Base-by-base conservation (phyloP, 2,888 invertebrate species). In the Eupithecia vulgata region DNA sequence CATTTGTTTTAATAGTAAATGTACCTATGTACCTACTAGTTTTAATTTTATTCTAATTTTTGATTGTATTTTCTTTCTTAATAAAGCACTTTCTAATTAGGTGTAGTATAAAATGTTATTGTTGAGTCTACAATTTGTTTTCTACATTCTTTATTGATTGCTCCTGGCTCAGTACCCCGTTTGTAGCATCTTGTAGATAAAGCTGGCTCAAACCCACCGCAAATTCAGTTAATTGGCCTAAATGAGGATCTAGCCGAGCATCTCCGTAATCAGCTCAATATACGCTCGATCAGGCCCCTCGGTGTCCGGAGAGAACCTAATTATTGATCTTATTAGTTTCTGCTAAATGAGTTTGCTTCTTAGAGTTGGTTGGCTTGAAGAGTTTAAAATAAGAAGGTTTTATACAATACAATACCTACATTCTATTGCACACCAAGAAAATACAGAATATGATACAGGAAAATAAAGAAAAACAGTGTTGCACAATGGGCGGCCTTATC, bases 201-300 rank as follows among this genome's bases (percentile, higher is more conserved):
- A 52, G 52, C 52, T 5, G 5, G 12, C 52, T 25, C 61, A 61
- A 59, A 34, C 30, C 61, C 7, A 34, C 34, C 34, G 34, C 17
- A 34, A 61, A 30, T 61, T 34, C 57, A 57, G 25, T 12, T 57
- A 57, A 57, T 57, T 57, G 57, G 5, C 57, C 25, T 57, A 25
- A 52, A 34, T 57, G 48, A 37, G 52, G 21, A n/a, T 34, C 42
- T 15, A 17, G 52, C 57, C 67, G 21, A 25, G 57, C 64, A 35
- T 67, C 57, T 21, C 64, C 25, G 45, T 73, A 70, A 73, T 73
- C 73, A 70, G 62, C 52, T 66, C 42, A 66, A 69, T 21, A 67
- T 35, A 52, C 40, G 42, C 57, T 21, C 40, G 66, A 64, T 71
- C 59, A 65, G 65, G 13, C 42, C 37, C 21, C 64, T 35, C 37